phyloP scores from a whole-genome alignment of 2,113 vertebrate genomes.

The Megalops atlanticus region DNA sequence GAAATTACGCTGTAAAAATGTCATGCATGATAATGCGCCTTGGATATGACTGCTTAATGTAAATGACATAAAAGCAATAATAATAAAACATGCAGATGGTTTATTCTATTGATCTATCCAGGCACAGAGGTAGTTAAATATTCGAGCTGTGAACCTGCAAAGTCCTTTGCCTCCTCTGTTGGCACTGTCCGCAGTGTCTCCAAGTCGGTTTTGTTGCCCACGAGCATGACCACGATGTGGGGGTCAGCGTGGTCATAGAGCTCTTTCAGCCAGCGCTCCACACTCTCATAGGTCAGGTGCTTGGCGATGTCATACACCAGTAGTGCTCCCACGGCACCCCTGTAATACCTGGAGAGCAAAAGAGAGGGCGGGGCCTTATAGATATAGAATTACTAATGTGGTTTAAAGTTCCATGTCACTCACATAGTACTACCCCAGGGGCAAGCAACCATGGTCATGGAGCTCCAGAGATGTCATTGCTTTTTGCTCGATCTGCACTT shows the following conservation, averaged over 20 bases:
- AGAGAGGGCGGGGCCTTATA: background rate
- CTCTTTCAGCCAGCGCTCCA: constrained; percentile 96
- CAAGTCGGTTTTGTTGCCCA: constrained; percentile 95
- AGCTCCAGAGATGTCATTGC: no score
- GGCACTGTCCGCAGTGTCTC: constrained; percentile 81
- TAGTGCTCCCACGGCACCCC: constrained; percentile 92
- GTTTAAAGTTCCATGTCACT: no score
- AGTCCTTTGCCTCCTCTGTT: constrained; percentile 82
- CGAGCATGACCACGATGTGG: constrained; percentile 98
- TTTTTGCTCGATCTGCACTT: no score
- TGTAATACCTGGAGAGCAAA: constrained; percentile 82
- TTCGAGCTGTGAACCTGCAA: constrained; percentile 75
- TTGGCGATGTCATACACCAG: constrained; percentile 96
- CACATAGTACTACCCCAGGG: no score
- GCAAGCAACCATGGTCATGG: no score
- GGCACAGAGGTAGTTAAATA: background rate
- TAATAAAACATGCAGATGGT: no score
- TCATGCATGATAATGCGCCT: background rate
- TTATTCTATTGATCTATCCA: background rate
- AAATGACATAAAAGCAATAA: no score
- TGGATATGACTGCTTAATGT: background rate
- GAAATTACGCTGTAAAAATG: background rate
- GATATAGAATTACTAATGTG: background rate
- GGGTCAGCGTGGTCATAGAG: constrained; percentile 92
- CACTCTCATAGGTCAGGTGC: constrained; percentile 93